Base-by-base conservation (phyloP, 2,888 invertebrate genomes). In the Tridacna crocea region DNA sequence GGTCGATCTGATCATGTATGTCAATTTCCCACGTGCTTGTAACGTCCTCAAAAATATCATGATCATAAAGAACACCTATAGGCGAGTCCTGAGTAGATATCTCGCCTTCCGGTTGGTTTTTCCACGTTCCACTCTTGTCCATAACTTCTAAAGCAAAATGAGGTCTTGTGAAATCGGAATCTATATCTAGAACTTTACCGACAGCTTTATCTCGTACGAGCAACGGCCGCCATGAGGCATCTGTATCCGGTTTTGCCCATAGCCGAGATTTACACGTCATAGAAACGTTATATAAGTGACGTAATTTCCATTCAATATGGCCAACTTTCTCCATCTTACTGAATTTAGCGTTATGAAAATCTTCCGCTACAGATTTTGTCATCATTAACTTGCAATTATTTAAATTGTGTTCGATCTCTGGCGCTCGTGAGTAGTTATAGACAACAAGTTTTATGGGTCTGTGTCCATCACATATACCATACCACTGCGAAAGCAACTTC, bases 291-390 rank as follows among this genome's bases (percentile, higher is more conserved):
- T 92, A 91, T 60, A 92, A 79, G 61, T 92, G 90, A 19, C 92
- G 84, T n/a, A 91, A 75, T 74, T 89, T 91, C 89, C 90, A 91
- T 82, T 93, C 93, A 15, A 92, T 74, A 87, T 93, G 92, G 10
- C 93, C 93, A n/a, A 92, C 89, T 80, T 91, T 92, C 76, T 93
- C 93, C 91, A 92, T 90, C 80, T 93, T 93, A 83, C 92, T 92
- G 87, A 91, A 92, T 60, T 91, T 89, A n/a, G 91, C 85, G 78
- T 92, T 91, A 66, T 92, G 91, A 75, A 92, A 92, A 65, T 92
- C 92, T 48, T 92, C 92, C 0, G 88, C 77, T 19, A 90, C 87
- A 0, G 90, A 89, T 22, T 88, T 90, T 66, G 90, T 87, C 75
- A 90, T 80, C 90, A 91, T 91, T 46, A 93, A 77, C 80, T 93